phyloP scores from a whole-genome alignment of 37 sponge, comb jelly and placozoan species.

The Diacarnus erythraeanus region DNA sequence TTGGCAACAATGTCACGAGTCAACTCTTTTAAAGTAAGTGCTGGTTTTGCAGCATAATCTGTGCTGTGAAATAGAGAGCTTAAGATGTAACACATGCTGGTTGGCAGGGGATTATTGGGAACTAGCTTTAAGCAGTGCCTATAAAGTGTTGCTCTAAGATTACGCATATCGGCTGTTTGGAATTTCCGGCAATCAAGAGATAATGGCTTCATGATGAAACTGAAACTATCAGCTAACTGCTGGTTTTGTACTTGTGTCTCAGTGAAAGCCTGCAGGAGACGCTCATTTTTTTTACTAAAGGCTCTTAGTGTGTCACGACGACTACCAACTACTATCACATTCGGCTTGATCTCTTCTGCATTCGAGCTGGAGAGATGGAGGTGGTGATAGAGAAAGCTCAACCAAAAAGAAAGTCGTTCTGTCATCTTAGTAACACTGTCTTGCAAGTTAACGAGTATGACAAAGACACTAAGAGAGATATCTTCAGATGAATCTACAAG shows the following conservation, averaged over 20 bases:
- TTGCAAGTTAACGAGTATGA: slow-evolving; percentile 14
- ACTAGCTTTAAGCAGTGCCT: neutral
- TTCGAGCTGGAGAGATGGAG: neutral
- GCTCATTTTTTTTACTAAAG: neutral
- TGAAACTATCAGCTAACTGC: neutral
- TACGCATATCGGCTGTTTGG: neutral
- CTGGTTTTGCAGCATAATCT: neutral
- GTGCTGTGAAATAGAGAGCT: neutral
- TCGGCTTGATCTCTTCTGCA: slow-evolving; percentile 2
- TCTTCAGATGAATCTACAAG: too few relatives aligned
- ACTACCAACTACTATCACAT: slow-evolving; percentile 21
- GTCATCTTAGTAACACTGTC: neutral
- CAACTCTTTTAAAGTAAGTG: neutral
- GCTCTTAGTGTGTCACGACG: neutral
- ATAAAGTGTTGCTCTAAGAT: neutral
- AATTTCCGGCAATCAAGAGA: neutral
- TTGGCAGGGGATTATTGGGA: neutral
- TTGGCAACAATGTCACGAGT: neutral
- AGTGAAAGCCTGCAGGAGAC: neutral
- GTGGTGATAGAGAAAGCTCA: slow-evolving; percentile 23
- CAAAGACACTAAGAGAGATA: slow-evolving; percentile 5
- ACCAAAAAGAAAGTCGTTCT: slow-evolving; percentile 15
- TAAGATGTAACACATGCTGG: slow-evolving; percentile 1
- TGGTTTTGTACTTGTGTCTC: neutral
- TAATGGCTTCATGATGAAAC: neutral